These are phyloP conservation scores for Galago senegalensis DNA, from an alignment of 2,797 vertebrate genomes.

Conservation along the genomic window DNA sequence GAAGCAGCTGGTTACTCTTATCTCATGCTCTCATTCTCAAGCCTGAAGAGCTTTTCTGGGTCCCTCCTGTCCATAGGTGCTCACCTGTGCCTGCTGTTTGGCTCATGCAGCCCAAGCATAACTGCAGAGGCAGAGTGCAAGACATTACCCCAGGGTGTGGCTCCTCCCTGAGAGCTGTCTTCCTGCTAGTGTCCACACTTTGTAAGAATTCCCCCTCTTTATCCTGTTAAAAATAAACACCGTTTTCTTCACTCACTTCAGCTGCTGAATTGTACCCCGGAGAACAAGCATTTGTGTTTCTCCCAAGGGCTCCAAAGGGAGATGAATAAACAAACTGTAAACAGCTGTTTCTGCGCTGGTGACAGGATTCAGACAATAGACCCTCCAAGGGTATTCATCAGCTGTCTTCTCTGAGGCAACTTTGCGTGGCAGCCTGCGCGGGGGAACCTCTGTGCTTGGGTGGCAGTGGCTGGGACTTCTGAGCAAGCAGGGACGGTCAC, in stretches of 20 bases:
- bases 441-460: conserved; percentile 12
- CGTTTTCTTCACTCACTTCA: conserved; percentile 69
- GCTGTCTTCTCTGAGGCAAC: conserved; percentile 41
- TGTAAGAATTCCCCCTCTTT: conserved; percentile 34
- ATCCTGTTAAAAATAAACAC: conserved; percentile 55
- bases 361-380: conserved; percentile 63
- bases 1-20: background rate
- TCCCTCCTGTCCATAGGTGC: background rate
- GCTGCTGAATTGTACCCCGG: conserved; percentile 74
- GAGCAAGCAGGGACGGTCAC: background rate
- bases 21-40: background rate
- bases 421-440: rapidly evolving
- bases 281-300: conserved; percentile 80
- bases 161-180: background rate
- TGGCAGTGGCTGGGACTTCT: background rate
- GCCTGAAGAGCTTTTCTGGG: background rate
- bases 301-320: conserved; percentile 71
- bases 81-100: background rate
- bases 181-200: conserved; percentile 55
- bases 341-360: conserved; percentile 83
- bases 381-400: conserved; percentile 66
- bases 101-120: background rate
- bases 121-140: background rate
- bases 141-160: background rate
- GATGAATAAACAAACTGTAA: conserved; percentile 81